Base-by-base conservation (phyloP, 2,113 vertebrate species). In the Haplotaxodon microlepis region DNA sequence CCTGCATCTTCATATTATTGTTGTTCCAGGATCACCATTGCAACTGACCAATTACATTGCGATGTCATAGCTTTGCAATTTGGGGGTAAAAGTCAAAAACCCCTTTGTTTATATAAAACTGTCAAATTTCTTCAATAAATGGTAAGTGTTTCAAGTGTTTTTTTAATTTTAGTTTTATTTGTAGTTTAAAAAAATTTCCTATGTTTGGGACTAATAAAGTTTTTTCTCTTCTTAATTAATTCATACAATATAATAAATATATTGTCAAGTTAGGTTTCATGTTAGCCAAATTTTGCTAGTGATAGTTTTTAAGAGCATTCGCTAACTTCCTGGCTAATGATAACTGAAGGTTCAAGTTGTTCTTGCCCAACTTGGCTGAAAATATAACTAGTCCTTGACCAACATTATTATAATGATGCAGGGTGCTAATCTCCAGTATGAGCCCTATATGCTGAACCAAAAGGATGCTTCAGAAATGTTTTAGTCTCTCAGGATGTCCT, bases 111-210 rank as follows among this genome's bases (percentile, higher is more conserved):
- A 38, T 66, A 38, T 38, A 66, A 66, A 38, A 66, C 61, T 66
- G 19, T 66, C 3, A 24, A 66, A n/a, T 38, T n/a, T 36, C 31
- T 1, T 66, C 31, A n/a, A 66, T 36, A 66, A 66, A 66, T 36
- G 31, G 4, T 66, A 66, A 66, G 31, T n/a, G 17, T 66, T 66
- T 66, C 59, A 53, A 53, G 51, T 21, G 9, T 53, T 21, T 53
- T 56, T 27, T 27, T 8, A 7, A 56, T 24, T 7, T 12, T 24
- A 54, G n/a, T 54, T 54, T 54, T 54, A 54, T 4, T 54, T 21
- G 2, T 54, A 21, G 9, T 54, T 21, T 21, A 2, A 54, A 11
- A 2, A 1, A 1, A 1, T 0, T 3, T 54, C 51, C 10, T 6
- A 21, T 7, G 51, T 21, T 3, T 21, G 51, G 51, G 51, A 54